Conservation (phyloP, 1,140 invertebrate species). For the Plectus sambesii region DNA sequence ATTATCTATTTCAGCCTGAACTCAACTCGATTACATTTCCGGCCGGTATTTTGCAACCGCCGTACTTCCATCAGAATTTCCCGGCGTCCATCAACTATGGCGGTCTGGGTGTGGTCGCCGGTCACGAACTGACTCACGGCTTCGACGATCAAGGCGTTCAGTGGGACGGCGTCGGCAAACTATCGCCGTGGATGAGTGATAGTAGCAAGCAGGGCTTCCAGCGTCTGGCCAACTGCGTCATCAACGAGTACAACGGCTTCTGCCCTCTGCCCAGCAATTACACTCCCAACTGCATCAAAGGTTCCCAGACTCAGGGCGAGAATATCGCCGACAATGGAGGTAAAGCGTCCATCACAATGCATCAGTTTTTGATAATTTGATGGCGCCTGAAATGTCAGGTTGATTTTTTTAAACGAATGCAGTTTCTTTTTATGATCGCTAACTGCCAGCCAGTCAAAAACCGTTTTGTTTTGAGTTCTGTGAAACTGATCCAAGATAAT, state of each 20-base stretch:
- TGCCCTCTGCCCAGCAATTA: constrained; percentile 58
- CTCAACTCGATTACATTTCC: constrained; percentile 33
- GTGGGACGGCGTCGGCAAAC: constrained; percentile 75
- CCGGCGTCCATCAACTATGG: constrained; percentile 55
- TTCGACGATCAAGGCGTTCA: constrained; percentile 54
- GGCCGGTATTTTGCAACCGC: constrained; percentile 44
- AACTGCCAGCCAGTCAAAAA: too few relatives aligned
- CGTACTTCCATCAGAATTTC: constrained; percentile 54
- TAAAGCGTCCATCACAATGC: constrained; percentile 7
- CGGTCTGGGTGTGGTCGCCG: constrained; percentile 53
- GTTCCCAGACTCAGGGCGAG: constrained; percentile 77
- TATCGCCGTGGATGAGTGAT: constrained; percentile 68
- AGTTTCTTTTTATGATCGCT: too few relatives aligned
- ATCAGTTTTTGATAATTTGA: too few relatives aligned
- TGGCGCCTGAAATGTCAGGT: too few relatives aligned
- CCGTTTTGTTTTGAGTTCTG: too few relatives aligned
- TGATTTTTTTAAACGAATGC: too few relatives aligned
- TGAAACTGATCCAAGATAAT: too few relatives aligned
- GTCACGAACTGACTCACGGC: constrained; percentile 54
- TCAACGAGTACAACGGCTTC: constrained; percentile 66
- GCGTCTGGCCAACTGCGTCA: constrained; percentile 71
- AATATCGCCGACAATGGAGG: constrained; percentile 92
- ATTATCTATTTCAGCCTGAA: constrained; percentile 25
- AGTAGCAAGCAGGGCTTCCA: constrained; percentile 13
- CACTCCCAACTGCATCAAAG: constrained; percentile 52